These are phyloP conservation scores for Drosophila funebris DNA, from an alignment of 1,140 invertebrate species.

Conservation along the genomic window DNA sequence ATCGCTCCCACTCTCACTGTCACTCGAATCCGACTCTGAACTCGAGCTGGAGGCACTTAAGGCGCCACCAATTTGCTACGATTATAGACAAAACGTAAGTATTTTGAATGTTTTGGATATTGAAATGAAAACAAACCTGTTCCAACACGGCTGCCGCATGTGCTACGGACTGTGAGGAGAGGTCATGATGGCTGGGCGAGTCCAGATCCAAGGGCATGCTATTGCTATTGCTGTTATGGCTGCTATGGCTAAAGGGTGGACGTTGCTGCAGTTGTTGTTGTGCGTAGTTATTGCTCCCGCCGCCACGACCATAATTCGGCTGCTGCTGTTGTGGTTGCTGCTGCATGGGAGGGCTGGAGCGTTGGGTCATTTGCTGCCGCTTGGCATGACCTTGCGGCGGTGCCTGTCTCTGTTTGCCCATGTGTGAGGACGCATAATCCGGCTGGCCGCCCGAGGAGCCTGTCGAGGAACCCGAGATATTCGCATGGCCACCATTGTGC, in stretches of 20 bases:
- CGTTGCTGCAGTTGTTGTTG: conserved; percentile 54
- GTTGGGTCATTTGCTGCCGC: conserved; percentile 58
- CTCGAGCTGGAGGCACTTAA: conserved; percentile 79
- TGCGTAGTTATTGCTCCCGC: conserved; percentile 49
- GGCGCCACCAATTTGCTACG: conserved; percentile 74
- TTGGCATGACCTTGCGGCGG: conserved; percentile 59
- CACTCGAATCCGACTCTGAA: conserved; percentile 83
- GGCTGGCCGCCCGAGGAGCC: conserved; percentile 57
- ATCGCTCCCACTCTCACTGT: conserved; percentile 84
- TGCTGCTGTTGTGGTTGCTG: conserved; percentile 57
- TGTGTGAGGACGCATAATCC: conserved; percentile 51
- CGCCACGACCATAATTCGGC: conserved; percentile 54
- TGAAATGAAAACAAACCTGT: conserved; percentile 51
- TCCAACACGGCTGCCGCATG: conserved; percentile 73
- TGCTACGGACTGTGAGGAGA: conserved; percentile 61
- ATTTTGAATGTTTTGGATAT: neutral
- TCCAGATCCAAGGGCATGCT: conserved; percentile 67
- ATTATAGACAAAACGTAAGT: neutral
- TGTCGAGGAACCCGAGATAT: conserved; percentile 69
- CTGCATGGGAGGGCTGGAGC: conserved; percentile 57
- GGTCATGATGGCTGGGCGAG: conserved; percentile 54
- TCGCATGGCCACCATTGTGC: conserved; percentile 63
- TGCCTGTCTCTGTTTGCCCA: conserved; percentile 61
- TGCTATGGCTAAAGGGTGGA: conserved; percentile 40
- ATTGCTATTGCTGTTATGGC: conserved; percentile 52